phyloP scores from a whole-genome alignment of 2,113 vertebrate species.

The Pelvicachromis taeniatus region DNA sequence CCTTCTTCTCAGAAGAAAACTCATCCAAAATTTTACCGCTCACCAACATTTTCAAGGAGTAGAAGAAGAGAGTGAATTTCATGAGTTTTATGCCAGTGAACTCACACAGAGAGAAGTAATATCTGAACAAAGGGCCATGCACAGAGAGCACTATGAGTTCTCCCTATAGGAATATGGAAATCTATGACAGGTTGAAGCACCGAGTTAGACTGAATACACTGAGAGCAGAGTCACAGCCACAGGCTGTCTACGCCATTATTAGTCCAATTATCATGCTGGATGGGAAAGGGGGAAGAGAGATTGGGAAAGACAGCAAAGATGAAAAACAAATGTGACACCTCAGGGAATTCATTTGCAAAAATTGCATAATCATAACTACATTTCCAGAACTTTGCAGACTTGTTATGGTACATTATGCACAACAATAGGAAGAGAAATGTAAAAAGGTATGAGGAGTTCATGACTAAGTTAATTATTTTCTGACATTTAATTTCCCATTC shows the following conservation, averaged over 20 bases:
- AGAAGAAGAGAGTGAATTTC: neutral
- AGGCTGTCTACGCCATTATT: slow-evolving; percentile 14
- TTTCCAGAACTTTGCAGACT: slow-evolving; percentile 7
- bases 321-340: slow-evolving; percentile 11
- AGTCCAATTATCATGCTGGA: slow-evolving; percentile 31
- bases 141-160: neutral
- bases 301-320: neutral
- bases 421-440: neutral
- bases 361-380: neutral
- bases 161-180: slow-evolving; percentile 20
- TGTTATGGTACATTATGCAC: neutral
- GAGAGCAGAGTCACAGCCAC: neutral
- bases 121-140: neutral
- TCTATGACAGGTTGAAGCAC: slow-evolving; percentile 4
- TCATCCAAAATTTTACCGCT: neutral
- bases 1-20: neutral
- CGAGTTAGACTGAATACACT: neutral
- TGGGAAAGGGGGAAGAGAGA: neutral
- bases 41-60: neutral
- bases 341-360: slow-evolving; percentile 11
- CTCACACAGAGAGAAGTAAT: neutral
- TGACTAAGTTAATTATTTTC: neutral
- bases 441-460: neutral
- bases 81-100: neutral
- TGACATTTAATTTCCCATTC: neutral